Conservation (phyloP, 2,888 invertebrate genomes). For the Zaprionus bogoriensis region DNA sequence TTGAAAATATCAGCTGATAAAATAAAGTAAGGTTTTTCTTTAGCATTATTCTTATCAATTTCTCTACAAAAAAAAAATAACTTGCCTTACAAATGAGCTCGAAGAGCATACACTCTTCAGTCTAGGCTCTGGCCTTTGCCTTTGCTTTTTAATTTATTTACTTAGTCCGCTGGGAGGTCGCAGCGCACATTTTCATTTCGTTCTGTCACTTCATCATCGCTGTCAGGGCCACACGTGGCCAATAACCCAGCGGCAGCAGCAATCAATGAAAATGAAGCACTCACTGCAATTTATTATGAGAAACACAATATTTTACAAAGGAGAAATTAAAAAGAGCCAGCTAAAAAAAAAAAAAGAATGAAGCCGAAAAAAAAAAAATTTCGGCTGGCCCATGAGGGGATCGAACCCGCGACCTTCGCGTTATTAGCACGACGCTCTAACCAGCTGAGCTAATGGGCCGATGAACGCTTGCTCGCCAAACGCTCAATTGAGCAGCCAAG, state of each 20-base stretch:
- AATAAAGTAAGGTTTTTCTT: no score
- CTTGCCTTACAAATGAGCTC: no score
- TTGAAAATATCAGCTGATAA: no score
- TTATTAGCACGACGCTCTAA: slow-evolving; percentile 84
- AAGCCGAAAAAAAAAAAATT: slow-evolving; percentile 19
- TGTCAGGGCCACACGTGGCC: slow-evolving; percentile 64
- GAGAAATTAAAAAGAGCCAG: slow-evolving; percentile 22
- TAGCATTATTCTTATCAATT: no score
- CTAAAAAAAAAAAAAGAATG: slow-evolving; percentile 9
- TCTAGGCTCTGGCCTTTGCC: neutral
- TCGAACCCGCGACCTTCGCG: slow-evolving; percentile 83
- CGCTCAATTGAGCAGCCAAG: slow-evolving; percentile 12
- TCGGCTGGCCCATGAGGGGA: slow-evolving; percentile 82
- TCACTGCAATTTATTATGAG: slow-evolving; percentile 45
- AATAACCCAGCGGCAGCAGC: slow-evolving; percentile 33
- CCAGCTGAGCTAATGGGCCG: slow-evolving; percentile 84
- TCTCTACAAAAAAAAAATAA: no score
- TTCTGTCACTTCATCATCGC: slow-evolving; percentile 70
- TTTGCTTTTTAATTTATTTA: slow-evolving; percentile 49
- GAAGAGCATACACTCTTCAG: neutral
- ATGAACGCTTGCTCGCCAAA: neutral
- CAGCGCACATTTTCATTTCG: slow-evolving; percentile 35
- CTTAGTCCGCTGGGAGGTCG: slow-evolving; percentile 25
- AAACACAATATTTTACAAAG: slow-evolving; percentile 11
- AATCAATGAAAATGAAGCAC: slow-evolving; percentile 40